These are phyloP conservation scores for Seriola rivoliana DNA, from an alignment of 2,113 vertebrate genomes.

Conservation along the genomic window DNA sequence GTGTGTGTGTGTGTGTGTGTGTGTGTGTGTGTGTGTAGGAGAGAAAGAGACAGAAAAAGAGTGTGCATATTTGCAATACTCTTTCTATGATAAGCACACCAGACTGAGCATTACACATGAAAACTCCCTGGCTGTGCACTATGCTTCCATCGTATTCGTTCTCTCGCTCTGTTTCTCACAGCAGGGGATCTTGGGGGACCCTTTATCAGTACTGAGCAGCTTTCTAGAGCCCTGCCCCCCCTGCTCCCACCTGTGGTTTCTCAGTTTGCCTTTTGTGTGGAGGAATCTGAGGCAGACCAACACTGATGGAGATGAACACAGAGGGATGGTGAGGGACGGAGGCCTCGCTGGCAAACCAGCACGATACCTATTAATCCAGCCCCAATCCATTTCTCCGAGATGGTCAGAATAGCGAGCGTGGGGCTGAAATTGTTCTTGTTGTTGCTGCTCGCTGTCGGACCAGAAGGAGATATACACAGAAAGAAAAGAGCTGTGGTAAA, in stretches of 20 bases:
- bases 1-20: constrained; percentile 21
- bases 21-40: not conserved
- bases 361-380: constrained; percentile 64
- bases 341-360: constrained; percentile 56
- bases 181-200: constrained; percentile 72
- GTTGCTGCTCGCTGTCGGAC: constrained; percentile 19
- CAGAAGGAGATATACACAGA: not conserved
- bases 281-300: constrained; percentile 73
- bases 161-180: constrained; percentile 68
- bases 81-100: constrained; percentile 63
- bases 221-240: constrained; percentile 59
- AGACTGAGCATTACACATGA: constrained; percentile 64
- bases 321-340: constrained; percentile 56
- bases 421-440: constrained; percentile 8
- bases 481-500: constrained; percentile 9
- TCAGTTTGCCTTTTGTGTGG: constrained; percentile 73
- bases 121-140: constrained; percentile 65
- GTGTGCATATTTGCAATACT: constrained; percentile 48
- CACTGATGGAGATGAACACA: constrained; percentile 68
- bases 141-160: constrained; percentile 45
- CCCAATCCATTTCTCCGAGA: constrained; percentile 44
- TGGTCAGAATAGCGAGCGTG: constrained; percentile 8
- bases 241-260: constrained; percentile 68
- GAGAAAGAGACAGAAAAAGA: constrained; percentile 14
- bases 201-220: constrained; percentile 80